Conservation (phyloP, 1,140 invertebrate genomes). For the Eueides isabella region DNA sequence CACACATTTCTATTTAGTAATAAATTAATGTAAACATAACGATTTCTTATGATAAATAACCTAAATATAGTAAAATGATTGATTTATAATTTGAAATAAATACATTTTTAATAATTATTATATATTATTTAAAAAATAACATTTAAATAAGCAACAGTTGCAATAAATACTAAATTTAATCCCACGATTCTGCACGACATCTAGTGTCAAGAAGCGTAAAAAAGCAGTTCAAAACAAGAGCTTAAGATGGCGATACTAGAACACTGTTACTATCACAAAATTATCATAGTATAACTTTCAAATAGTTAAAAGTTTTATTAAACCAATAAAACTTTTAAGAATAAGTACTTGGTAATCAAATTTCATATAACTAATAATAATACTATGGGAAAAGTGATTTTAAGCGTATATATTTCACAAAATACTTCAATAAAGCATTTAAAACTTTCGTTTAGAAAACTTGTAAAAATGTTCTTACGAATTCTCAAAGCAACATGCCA, state of each 20-base stretch:
- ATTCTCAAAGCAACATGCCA: conserved; percentile 26
- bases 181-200: neutral
- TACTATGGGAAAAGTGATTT: neutral
- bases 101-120: too few relatives aligned
- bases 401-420: neutral
- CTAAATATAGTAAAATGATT: too few relatives aligned
- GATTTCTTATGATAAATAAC: too few relatives aligned
- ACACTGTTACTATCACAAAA: neutral
- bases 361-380: neutral
- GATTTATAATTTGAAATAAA: too few relatives aligned
- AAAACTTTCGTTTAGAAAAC: conserved; percentile 1
- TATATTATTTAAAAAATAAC: too few relatives aligned
- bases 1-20: too few relatives aligned
- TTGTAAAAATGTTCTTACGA: conserved; percentile 33
- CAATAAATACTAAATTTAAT: neutral
- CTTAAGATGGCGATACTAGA: conserved; percentile 33
- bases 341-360: neutral
- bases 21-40: too few relatives aligned
- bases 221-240: conserved; percentile 6
- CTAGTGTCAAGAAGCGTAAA: conserved; percentile 24
- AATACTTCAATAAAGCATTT: neutral
- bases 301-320: too few relatives aligned
- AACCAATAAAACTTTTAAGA: too few relatives aligned
- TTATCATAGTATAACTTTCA: neutral
- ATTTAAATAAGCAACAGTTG: neutral